Evolutionary conservation across 2,888 invertebrate species (phyloP).

Genomic region (Oxyscelio sp.): DNA sequence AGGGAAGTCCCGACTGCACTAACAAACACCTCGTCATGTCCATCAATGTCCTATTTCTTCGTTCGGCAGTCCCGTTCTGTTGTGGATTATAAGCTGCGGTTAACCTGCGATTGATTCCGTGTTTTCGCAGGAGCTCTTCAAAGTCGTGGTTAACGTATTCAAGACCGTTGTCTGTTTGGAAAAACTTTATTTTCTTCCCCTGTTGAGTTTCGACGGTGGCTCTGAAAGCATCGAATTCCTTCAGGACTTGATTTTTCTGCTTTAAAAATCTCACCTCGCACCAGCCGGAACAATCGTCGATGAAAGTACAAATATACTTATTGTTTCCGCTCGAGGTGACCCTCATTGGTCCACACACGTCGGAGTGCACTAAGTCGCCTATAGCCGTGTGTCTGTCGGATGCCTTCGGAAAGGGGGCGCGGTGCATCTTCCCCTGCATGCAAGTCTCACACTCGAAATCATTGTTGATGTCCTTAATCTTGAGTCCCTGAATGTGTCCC

Average conservation of each 20-base stretch:
- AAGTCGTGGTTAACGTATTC: conserved; percentile 30
- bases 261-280: conserved; percentile 72
- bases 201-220: conserved; percentile 66
- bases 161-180: conserved; percentile 5
- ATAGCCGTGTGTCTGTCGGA: conserved; percentile 1
- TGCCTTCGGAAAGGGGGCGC: neutral
- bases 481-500: neutral
- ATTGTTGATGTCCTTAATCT: conserved; percentile 5
- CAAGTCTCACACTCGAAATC: conserved; percentile 3
- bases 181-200: conserved; percentile 12
- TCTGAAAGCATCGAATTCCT: conserved; percentile 66
- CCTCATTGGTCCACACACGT: conserved; percentile 16
- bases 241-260: conserved; percentile 50
- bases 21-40: conserved; percentile 33
- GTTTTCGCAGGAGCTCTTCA: neutral
- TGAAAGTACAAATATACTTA: conserved; percentile 54
- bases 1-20: conserved; percentile 32
- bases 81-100: conserved; percentile 40
- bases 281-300: conserved; percentile 72
- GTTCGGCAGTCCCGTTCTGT: conserved; percentile 28
- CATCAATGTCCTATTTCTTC: conserved; percentile 27
- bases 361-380: conserved; percentile 70
- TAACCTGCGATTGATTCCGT: conserved; percentile 11
- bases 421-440: conserved; percentile 11
- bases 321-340: conserved; percentile 27